Evolutionary conservation across 53 echinoderm and acorn worm species (phyloP).

Genomic region (Arbacia lixula): DNA sequence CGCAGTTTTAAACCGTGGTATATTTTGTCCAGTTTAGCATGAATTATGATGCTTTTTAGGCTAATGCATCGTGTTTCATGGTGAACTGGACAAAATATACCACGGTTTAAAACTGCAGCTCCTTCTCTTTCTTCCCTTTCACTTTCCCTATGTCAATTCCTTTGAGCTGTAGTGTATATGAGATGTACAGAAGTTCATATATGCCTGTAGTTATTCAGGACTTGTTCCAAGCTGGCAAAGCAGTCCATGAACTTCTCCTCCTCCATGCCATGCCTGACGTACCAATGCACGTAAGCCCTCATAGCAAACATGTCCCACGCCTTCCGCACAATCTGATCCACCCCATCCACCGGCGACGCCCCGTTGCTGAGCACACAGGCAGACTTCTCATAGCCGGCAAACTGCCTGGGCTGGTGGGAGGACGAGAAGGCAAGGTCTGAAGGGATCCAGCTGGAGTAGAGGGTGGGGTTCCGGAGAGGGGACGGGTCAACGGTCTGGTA

Average conservation of each 20-base stretch:
- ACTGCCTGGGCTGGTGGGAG: slow-evolving; percentile 66
- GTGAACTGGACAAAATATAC: no score
- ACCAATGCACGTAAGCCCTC: slow-evolving; percentile 98
- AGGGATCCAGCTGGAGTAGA: slow-evolving; percentile 89
- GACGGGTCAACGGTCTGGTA: slow-evolving; percentile 54
- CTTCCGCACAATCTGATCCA: slow-evolving; percentile 77
- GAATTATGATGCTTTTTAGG: no score
- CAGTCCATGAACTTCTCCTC: slow-evolving; percentile 98
- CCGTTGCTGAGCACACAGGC: slow-evolving; percentile 84
- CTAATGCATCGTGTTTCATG: no score
- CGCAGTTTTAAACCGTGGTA: no score
- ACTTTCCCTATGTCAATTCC: no score
- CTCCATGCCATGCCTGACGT: slow-evolving; percentile 89
- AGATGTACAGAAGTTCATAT: slow-evolving; percentile 21
- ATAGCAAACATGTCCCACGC: slow-evolving; percentile 99
- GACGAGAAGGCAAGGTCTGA: slow-evolving; percentile 56
- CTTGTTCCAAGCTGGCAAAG: slow-evolving; percentile 93
- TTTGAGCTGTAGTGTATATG: background rate
- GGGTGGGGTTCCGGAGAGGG: slow-evolving; percentile 54
- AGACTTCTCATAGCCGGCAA: slow-evolving; percentile 76
- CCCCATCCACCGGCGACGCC: slow-evolving; percentile 62
- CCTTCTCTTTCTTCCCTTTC: no score
- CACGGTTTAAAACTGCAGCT: no score
- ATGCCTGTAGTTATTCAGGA: slow-evolving; percentile 76
- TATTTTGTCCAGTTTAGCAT: no score